Evolutionary conservation across 2,113 vertebrate genomes (phyloP).

Genomic region (Hydrochoerus hydrochaeris): DNA sequence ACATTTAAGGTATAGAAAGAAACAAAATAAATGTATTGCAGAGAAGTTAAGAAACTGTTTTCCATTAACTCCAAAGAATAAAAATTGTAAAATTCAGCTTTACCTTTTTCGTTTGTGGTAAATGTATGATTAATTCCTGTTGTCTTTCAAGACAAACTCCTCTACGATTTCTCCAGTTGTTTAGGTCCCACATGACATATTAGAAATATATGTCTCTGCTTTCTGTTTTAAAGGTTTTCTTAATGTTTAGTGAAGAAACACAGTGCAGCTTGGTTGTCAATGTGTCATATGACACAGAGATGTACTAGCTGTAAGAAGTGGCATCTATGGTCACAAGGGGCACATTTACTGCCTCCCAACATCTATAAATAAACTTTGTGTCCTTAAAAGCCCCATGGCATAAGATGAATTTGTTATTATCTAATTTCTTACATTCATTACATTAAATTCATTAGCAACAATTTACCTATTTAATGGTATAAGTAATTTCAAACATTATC

Average conservation of each 20-base stretch:
- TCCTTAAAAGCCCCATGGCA: conserved; percentile 25
- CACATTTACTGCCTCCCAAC: background rate
- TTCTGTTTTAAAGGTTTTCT: conserved; percentile 25
- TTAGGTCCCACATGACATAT: background rate
- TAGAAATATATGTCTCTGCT: background rate
- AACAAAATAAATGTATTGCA: background rate
- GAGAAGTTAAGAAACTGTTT: background rate
- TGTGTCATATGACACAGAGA: background rate
- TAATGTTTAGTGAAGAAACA: conserved; percentile 9
- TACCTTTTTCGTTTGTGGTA: conserved; percentile 63
- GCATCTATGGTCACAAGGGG: background rate
- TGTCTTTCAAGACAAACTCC: background rate
- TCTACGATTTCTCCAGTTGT: background rate
- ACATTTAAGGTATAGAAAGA: background rate
- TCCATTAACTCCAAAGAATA: background rate
- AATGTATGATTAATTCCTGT: background rate
- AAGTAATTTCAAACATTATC: conserved; percentile 3
- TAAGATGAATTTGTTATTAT: conserved; percentile 16
- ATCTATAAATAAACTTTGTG: conserved; percentile 63
- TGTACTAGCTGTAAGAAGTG: background rate
- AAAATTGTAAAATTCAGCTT: conserved; percentile 22
- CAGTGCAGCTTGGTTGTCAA: background rate
- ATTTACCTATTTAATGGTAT: background rate
- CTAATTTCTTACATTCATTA: background rate
- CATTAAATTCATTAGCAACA: background rate